Evolutionary conservation across 2,888 invertebrate genomes (phyloP).

Genomic region (Geophilus truncorum): DNA sequence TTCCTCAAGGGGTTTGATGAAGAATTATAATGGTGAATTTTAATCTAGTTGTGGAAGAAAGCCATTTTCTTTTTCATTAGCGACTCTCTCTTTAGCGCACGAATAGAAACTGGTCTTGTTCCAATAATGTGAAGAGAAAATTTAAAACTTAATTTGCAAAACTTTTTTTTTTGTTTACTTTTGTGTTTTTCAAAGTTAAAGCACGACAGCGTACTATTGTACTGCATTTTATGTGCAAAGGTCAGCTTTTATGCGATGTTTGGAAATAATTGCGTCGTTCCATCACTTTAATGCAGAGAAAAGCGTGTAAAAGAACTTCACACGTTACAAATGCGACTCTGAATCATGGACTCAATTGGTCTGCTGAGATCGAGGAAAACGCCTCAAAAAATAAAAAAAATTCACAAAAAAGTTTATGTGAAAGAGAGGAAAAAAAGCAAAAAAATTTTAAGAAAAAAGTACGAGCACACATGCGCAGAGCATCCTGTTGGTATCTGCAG

Average conservation of each 20-base stretch:
- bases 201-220: too few species aligned
- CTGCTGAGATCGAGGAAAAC: not conserved
- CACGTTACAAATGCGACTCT: not conserved
- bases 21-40: not conserved
- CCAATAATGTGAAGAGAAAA: not conserved
- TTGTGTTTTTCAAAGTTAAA: too few species aligned
- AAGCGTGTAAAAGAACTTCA: not conserved
- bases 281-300: not conserved
- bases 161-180: not conserved
- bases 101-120: not conserved
- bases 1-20: not conserved
- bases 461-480: not conserved
- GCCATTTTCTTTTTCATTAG: conserved; percentile 6
- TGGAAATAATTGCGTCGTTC: not conserved
- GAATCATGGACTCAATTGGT: conserved; percentile 4
- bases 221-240: too few species aligned
- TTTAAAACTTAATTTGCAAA: not conserved
- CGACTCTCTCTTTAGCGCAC: not conserved
- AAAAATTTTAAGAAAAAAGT: not conserved
- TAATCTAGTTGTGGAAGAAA: not conserved
- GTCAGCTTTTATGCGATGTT: too few species aligned
- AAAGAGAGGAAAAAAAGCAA: not conserved
- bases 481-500: conserved; percentile 7
- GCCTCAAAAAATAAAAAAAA: too few species aligned
- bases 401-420: too few species aligned